Percentiles rank a stretch among this genome's conserved stretches.
phyloP scores from a whole-genome alignment of 2,888 invertebrate species.

The Melangyna quadrimaculata region DNA sequence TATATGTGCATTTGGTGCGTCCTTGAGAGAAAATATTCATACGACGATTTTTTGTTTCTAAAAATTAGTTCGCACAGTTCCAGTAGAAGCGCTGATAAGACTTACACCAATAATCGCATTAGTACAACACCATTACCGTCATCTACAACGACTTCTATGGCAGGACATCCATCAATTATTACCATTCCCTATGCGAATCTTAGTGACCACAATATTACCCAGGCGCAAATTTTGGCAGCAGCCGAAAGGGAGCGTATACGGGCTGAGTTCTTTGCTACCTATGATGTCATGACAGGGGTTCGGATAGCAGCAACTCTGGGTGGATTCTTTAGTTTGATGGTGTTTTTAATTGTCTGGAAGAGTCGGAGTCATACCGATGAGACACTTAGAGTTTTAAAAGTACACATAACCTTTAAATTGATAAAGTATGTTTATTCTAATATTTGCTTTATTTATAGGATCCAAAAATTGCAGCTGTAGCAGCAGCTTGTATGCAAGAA shows the following conservation, averaged over 20 bases:
- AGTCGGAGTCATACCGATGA: slow-evolving; percentile 90
- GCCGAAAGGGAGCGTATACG: slow-evolving; percentile 87
- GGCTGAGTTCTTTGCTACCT: slow-evolving; percentile 92
- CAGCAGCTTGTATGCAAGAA: slow-evolving; percentile 88
- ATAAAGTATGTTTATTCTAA: background rate
- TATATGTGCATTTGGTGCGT: background rate
- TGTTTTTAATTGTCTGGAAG: slow-evolving; percentile 94
- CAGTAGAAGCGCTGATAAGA: slow-evolving; percentile 55
- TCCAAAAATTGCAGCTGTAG: slow-evolving; percentile 90
- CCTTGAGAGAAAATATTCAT: background rate
- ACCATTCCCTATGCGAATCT: slow-evolving; percentile 60
- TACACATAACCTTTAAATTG: slow-evolving; percentile 42
- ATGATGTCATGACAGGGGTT: slow-evolving; percentile 96
- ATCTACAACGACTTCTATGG: slow-evolving; percentile 74
- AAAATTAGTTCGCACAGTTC: slow-evolving; percentile 14
- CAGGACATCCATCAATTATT: slow-evolving; percentile 72
- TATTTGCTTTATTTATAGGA: slow-evolving; percentile 81
- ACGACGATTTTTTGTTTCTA: background rate
- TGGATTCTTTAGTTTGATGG: slow-evolving; percentile 95
- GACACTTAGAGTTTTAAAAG: slow-evolving; percentile 86
- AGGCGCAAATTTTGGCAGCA: slow-evolving; percentile 78
- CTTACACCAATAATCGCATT: slow-evolving; percentile 60
- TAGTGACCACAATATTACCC: slow-evolving; percentile 76
- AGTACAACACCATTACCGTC: slow-evolving; percentile 67
- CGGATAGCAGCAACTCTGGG: slow-evolving; percentile 95